Evolutionary conservation across 2,888 invertebrate species (phyloP).

Genomic region (Sicus ferrugineus): DNA sequence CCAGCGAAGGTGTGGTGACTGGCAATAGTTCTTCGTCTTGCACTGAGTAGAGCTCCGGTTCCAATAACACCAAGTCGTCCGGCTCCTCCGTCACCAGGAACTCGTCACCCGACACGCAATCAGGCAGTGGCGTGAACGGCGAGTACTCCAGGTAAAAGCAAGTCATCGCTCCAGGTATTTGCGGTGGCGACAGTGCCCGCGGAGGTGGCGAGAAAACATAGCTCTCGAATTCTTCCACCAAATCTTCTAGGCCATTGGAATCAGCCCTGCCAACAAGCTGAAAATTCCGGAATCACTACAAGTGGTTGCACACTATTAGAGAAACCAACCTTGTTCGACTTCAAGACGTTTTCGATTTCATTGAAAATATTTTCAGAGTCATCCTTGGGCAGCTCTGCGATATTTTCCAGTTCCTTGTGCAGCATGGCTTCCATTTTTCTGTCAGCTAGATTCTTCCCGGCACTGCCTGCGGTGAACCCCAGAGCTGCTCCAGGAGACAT

Average conservation of each 20-base stretch:
- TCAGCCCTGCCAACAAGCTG: no score
- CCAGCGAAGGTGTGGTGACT: conserved; percentile 49
- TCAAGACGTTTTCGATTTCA: conserved; percentile 44
- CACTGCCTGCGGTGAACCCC: neutral
- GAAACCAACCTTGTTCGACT: conserved; percentile 40
- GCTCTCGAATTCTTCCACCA: no score
- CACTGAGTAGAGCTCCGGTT: conserved; percentile 48
- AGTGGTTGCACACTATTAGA: neutral
- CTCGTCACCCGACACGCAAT: conserved; percentile 13
- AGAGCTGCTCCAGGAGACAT: neutral
- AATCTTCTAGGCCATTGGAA: neutral
- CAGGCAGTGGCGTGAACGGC: conserved; percentile 8
- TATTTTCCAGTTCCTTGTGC: conserved; percentile 20
- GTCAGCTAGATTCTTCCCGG: neutral
- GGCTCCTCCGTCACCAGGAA: conserved; percentile 43
- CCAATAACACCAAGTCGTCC: conserved; percentile 40
- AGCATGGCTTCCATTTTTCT: conserved; percentile 25
- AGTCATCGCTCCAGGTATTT: neutral
- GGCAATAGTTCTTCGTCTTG: conserved; percentile 48
- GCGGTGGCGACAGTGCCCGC: neutral
- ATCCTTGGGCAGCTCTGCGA: conserved; percentile 37
- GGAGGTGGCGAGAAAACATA: neutral
- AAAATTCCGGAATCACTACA: no score
- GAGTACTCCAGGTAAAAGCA: conserved; percentile 29
- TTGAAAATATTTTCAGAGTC: conserved; percentile 43